Percentiles rank a stretch among this genome's conserved stretches.
Conservation (phyloP, 2,888 invertebrate species). For the Ectobius pallidus region DNA sequence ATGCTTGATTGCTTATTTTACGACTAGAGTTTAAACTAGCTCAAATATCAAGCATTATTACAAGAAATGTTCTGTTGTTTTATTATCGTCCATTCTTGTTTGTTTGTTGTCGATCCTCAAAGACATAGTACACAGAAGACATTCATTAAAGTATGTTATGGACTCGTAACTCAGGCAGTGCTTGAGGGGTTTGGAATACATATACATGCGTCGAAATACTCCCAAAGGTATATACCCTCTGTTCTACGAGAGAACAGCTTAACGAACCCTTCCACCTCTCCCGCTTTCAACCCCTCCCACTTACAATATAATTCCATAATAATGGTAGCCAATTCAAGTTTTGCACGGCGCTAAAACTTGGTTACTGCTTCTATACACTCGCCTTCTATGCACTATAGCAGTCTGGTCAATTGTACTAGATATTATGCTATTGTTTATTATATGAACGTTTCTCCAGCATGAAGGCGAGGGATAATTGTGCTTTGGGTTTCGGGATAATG, state of each 20-base stretch:
- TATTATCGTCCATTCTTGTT: too few species aligned
- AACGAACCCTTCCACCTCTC: too few species aligned
- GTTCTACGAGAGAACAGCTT: neutral
- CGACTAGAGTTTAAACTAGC: too few species aligned
- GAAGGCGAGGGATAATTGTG: neutral
- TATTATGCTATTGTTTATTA: slow-evolving; percentile 12
- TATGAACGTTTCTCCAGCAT: neutral
- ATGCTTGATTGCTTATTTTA: too few species aligned
- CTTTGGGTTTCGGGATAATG: neutral
- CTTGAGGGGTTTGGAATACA: neutral
- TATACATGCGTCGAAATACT: neutral
- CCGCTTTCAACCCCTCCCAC: neutral
- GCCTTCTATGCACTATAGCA: too few species aligned
- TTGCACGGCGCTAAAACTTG: neutral
- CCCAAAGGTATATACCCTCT: neutral
- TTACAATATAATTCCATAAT: neutral
- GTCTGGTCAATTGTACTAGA: neutral
- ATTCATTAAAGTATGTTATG: neutral
- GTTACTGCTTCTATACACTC: too few species aligned
- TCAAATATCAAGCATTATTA: too few species aligned
- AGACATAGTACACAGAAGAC: too few species aligned
- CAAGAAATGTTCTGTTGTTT: too few species aligned
- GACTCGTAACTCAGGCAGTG: neutral
- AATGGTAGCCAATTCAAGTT: neutral
- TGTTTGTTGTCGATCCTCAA: too few species aligned